A percentile compares a stretch with the other conserved stretches of the same genome.
Evolutionary conservation across 2,113 vertebrate genomes (phyloP).

Genomic region (Chionodraco myersi): DNA sequence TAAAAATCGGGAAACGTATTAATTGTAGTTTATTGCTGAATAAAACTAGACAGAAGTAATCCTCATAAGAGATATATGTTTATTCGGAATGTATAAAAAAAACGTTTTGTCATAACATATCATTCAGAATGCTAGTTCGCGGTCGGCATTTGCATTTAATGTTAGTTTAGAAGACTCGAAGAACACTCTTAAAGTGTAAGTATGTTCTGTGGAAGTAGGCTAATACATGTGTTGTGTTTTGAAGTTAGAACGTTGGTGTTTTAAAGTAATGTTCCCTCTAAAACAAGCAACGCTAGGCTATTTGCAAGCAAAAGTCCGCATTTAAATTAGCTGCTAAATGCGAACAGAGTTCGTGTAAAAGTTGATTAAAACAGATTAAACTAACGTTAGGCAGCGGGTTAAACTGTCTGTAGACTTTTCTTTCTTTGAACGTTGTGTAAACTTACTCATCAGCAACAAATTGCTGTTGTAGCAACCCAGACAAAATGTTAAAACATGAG

Average conservation of each 20-base stretch:
- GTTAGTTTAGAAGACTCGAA: not conserved
- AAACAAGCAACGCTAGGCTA: not conserved
- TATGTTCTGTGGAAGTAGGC: not conserved
- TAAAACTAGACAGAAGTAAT: not conserved
- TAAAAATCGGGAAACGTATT: not conserved
- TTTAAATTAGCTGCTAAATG: not conserved
- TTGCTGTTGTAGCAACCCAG: not conserved
- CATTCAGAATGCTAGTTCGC: rapidly evolving
- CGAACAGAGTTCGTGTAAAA: not conserved
- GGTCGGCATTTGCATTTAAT: not conserved
- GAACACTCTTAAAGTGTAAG: not conserved
- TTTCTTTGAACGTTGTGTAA: not conserved
- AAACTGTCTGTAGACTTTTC: not conserved
- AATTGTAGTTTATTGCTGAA: not conserved
- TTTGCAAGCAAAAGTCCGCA: not conserved
- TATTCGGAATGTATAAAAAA: not conserved
- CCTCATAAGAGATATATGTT: not conserved
- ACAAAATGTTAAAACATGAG: too few relatives aligned
- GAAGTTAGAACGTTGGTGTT: not conserved
- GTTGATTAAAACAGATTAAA: not conserved
- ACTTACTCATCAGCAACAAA: not conserved
- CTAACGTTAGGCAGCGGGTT: too few relatives aligned
- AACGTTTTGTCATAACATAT: not conserved
- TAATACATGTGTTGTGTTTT: not conserved
- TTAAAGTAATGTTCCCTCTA: not conserved